Evolutionary conservation across 2,797 vertebrate genomes (phyloP), one percentile per base, ranked within the genome.

Genomic region (Galago senegalensis): DNA sequence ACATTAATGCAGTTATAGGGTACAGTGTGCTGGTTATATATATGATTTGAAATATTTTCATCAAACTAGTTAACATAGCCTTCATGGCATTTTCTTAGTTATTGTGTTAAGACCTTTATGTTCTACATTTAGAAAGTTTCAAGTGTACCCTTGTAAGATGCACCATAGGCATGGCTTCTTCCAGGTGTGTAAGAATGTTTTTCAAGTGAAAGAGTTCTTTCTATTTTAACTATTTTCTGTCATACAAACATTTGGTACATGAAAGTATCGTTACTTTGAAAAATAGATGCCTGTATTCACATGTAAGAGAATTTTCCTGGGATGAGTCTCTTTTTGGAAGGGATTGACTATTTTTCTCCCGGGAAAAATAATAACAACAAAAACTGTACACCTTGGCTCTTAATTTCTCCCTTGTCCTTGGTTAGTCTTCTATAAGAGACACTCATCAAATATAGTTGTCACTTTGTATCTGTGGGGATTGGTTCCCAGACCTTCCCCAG

Each of bases 211-310:
- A 77, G 56, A 97, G 82, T 98, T 98, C 94, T 96, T 96, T 98
- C 7, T 29, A 92, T 94, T 96, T 95, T 96, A 97, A 97, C 93
- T 95, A 94, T 87, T 97, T 75, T 93, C 94, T 98, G 91, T 93
- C 73, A 97, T 97, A 93, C 93, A 98, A 96, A 97, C 88, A 97
- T 87, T 98, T 96, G 83, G 69, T 96, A 97, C 96, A 97, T 97
- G 95, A 98, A 98, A 97, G 98, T 97, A 97, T 90, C 93, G 95
- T 97, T 98, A 98, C 97, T 87, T 97, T 97, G 77, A 96, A 98
- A 98, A 98, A 97, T 92, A 97, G 93, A 93, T 0, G 5, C 91
- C 92, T 94, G 76, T 83, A 95, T 96, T 97, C 0, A 94, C 82
- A 95, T 98, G 97, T 93, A 97, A 97, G 95, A 92, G 49, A 98